Base-by-base conservation (phyloP, 2,797 vertebrate genomes). In the Octomys mimax region DNA sequence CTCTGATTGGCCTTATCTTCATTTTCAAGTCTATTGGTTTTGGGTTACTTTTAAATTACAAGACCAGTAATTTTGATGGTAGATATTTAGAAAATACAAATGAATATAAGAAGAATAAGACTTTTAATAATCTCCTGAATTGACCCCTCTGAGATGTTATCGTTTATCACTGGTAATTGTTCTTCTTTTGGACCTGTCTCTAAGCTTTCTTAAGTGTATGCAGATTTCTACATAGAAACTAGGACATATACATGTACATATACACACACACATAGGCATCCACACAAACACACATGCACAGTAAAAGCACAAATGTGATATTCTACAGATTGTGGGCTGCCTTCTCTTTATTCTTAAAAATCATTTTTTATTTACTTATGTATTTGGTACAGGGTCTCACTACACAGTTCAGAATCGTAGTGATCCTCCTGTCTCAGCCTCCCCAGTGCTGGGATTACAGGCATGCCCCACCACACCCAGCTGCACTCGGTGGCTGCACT, bases 11-110 rank as follows among this genome's bases (percentile, higher is more conserved):
- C n/a, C 84, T 84, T 93, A 59, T n/a, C n/a, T 94, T 73, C 71
- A 87, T 91, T 96, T 96, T 89, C 89, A 95, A 94, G 39, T 57
- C 22, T 26, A 71, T 9, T 46, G 6, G 79, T 91, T 89, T 39
- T 80, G 93, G 68, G 93, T 88, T 81, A 70, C 85, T 85, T 96
- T 87, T 59, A 89, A 84, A 85, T 94, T 94, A 73, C 14, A 68
- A 85, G 87, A 95, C 5, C 2, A 66, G 31, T 64, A 75, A 82
- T 54, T 31, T 19, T 6, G 4, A 59, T n/a, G 6, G 12, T 59
- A 86, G 91, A 49, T 75, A 92, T 85, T 70, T 19, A 83, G 80
- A 81, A 39, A 75, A 64, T 61, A 36, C 13, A 61, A 49, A 96
- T 95, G 46, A 88, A 79, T 57, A 80, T 61, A 91, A 46, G 78